A percentile compares a stretch with the other conserved stretches of the same genome.
phyloP scores from a whole-genome alignment of 2,888 invertebrate genomes.

The Lymantria dispar region DNA sequence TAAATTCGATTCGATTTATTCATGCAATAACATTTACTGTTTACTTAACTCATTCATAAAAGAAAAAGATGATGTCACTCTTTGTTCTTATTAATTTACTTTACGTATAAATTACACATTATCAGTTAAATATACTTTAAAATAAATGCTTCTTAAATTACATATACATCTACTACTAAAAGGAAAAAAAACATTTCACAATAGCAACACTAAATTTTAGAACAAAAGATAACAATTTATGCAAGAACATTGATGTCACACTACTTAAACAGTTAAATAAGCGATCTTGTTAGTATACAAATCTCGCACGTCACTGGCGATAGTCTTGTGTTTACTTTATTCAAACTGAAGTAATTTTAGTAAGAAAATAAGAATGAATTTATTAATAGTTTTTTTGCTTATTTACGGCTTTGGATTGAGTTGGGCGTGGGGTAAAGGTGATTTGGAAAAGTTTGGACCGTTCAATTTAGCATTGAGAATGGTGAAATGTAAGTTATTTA shows the following conservation, averaged over 20 bases:
- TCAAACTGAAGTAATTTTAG: not conserved
- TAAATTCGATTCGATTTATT: too few relatives aligned
- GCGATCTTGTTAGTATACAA: not conserved
- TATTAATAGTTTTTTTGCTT: slow-evolving; percentile 17
- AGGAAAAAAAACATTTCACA: not conserved
- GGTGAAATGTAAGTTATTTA: slow-evolving; percentile 62
- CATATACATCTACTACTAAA: not conserved
- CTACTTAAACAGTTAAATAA: not conserved
- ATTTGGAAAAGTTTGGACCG: slow-evolving; percentile 66
- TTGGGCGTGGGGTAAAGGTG: slow-evolving; percentile 49
- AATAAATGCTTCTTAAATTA: not conserved
- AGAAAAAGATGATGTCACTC: too few relatives aligned
- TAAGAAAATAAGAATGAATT: slow-evolving; percentile 8
- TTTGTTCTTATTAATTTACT: too few relatives aligned
- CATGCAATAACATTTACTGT: too few relatives aligned
- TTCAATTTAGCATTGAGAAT: slow-evolving; percentile 55
- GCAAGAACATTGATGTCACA: not conserved
- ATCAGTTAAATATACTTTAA: too few relatives aligned
- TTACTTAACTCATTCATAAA: too few relatives aligned
- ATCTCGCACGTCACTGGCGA: not conserved
- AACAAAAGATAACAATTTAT: slow-evolving; percentile 3
- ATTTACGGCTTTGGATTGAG: slow-evolving; percentile 24
- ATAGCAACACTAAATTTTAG: not conserved
- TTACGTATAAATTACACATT: too few relatives aligned
- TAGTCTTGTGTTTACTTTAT: not conserved